Evolutionary conservation across 2,797 vertebrate genomes (phyloP).

Genomic region (Sebastes nivosus): DNA sequence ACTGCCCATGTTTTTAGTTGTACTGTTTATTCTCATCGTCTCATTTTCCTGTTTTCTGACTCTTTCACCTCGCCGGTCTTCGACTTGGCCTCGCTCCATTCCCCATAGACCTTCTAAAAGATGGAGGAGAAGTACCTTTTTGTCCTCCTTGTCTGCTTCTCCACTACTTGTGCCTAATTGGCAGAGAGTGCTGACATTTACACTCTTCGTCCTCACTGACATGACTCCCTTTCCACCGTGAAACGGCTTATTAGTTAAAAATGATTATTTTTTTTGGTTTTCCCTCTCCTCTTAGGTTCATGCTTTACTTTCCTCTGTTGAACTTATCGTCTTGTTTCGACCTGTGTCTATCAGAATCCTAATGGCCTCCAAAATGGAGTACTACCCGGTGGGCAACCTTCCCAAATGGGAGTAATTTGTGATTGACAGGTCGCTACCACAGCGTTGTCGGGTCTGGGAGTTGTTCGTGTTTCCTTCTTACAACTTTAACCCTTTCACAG

Average conservation of each 20-base stretch:
- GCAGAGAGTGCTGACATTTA: constrained; percentile 74
- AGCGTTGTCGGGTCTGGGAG: fast-evolving
- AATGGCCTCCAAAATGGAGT: neutral
- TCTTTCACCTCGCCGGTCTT: constrained; percentile 29
- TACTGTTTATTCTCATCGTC: neutral
- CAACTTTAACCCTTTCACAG: no score
- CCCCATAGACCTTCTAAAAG: constrained; percentile 38
- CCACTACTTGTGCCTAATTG: constrained; percentile 64
- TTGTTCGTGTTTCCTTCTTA: no score
- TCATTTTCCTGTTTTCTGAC: constrained; percentile 38
- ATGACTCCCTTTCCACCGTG: constrained; percentile 36
- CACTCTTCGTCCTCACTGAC: constrained; percentile 62
- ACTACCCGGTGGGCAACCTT: no score
- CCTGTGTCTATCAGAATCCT: neutral
- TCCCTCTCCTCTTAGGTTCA: neutral
- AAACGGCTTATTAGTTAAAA: constrained; percentile 70
- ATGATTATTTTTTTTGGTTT: constrained; percentile 24
- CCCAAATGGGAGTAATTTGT: no score
- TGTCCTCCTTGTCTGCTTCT: constrained; percentile 43
- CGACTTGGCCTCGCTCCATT: constrained; percentile 24
- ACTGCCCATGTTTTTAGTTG: neutral
- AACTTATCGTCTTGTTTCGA: constrained; percentile 23
- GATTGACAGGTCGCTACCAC: no score
- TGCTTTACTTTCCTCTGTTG: constrained; percentile 16
- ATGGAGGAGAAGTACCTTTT: constrained; percentile 52